phyloP scores from a whole-genome alignment of 1,140 invertebrate genomes.

The Drosophila serrata region DNA sequence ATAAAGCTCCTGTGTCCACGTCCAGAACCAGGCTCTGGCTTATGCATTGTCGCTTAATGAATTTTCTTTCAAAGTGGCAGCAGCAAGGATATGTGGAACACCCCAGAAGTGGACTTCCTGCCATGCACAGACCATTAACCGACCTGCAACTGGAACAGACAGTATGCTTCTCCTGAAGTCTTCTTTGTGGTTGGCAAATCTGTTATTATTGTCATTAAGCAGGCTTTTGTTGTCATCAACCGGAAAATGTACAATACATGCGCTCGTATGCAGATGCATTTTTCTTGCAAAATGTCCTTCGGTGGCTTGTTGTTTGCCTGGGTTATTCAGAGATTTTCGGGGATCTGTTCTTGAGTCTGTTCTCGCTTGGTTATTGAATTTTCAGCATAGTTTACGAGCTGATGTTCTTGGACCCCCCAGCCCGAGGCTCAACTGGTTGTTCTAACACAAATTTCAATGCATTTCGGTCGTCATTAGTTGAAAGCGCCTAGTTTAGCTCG shows the following conservation, averaged over 20 bases:
- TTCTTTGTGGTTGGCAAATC: slow-evolving; percentile 57
- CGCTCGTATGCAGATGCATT: slow-evolving; percentile 6
- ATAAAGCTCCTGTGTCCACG: slow-evolving; percentile 11
- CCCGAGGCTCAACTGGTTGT: slow-evolving; percentile 30
- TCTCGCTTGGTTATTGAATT: slow-evolving; percentile 38
- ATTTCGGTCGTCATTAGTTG: slow-evolving; percentile 50
- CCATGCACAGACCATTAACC: slow-evolving; percentile 44
- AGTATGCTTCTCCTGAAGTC: slow-evolving; percentile 18
- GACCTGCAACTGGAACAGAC: slow-evolving; percentile 15
- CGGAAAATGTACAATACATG: slow-evolving; percentile 2
- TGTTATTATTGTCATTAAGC: slow-evolving; percentile 65
- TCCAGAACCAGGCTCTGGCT: slow-evolving; percentile 3
- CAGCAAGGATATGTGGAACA: slow-evolving; percentile 37
- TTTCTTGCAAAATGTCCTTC: slow-evolving; percentile 17
- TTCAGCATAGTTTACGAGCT: slow-evolving; percentile 9
- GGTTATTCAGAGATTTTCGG: slow-evolving; percentile 8
- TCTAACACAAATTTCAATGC: slow-evolving; percentile 25
- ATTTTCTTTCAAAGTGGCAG: slow-evolving; percentile 55
- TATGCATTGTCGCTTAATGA: slow-evolving; percentile 58
- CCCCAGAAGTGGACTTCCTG: slow-evolving; percentile 18
- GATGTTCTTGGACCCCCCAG: not conserved
- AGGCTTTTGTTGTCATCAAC: slow-evolving; percentile 41
- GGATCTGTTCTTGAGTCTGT: slow-evolving; percentile 26
- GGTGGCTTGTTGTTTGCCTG: slow-evolving; percentile 8
- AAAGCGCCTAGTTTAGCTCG: slow-evolving; percentile 41